Evolutionary conservation across 2,113 vertebrate genomes (phyloP).

Genomic region (Terrapene triunguis): DNA sequence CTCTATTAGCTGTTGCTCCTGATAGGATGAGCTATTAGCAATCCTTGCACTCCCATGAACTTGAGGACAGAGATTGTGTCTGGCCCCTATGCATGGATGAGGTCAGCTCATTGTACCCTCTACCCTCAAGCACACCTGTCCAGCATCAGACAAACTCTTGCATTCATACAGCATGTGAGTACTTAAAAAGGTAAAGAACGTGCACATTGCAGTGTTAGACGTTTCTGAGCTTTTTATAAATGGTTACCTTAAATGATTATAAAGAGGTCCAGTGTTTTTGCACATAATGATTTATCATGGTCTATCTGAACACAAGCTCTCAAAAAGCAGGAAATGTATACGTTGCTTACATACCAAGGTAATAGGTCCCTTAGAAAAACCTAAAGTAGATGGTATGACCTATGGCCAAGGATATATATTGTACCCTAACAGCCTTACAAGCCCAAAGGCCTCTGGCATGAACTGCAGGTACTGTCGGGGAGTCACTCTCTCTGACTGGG

Average conservation of each 20-base stretch:
- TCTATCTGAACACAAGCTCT: rapidly evolving
- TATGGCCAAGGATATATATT: not conserved
- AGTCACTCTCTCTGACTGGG: not conserved
- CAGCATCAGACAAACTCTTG: not conserved
- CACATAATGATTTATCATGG: rapidly evolving
- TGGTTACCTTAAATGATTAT: not conserved
- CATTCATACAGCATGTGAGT: not conserved
- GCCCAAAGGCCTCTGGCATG: not conserved
- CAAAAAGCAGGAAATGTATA: not conserved
- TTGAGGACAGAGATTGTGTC: not conserved
- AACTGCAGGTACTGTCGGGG: not conserved
- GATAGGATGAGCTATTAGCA: not conserved
- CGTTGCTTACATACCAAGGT: not conserved
- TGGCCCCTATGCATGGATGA: rapidly evolving
- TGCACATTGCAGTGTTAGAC: not conserved
- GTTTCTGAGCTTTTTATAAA: not conserved
- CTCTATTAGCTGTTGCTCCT: not conserved
- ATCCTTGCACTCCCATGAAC: not conserved
- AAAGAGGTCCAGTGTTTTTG: not conserved
- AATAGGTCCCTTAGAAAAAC: not conserved
- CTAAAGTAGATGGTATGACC: not conserved
- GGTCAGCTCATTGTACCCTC: not conserved
- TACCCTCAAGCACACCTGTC: not conserved
- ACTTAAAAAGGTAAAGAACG: not conserved
- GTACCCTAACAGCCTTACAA: not conserved